Evolutionary conservation across 1,140 invertebrate genomes (phyloP).

Genomic region (Cyclargus thomasi): DNA sequence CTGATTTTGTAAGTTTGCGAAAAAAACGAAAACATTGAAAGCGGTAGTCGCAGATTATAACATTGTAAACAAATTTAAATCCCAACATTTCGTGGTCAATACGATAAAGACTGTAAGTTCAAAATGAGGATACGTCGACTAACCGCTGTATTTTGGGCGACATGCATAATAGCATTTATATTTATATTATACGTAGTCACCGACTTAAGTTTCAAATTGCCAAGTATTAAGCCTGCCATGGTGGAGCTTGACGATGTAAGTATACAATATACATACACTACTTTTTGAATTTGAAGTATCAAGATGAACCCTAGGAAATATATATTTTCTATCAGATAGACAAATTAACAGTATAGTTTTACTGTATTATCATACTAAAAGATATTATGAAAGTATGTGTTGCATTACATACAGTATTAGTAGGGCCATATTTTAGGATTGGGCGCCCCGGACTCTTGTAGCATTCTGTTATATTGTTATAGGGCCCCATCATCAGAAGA

Average conservation of each 20-base stretch:
- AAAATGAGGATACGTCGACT: slow-evolving; percentile 66
- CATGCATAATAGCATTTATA: slow-evolving; percentile 62
- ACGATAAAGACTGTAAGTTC: not conserved
- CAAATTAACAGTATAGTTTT: too few relatives aligned
- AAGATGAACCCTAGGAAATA: too few relatives aligned
- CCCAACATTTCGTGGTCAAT: not conserved
- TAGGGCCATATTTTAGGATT: too few relatives aligned
- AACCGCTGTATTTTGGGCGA: slow-evolving; percentile 64
- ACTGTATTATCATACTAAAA: too few relatives aligned
- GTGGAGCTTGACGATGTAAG: slow-evolving; percentile 67
- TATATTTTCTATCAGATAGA: too few relatives aligned
- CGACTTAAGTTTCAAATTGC: slow-evolving; percentile 64
- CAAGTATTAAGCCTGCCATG: slow-evolving; percentile 57
- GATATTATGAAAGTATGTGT: too few relatives aligned
- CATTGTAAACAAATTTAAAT: slow-evolving; percentile 1
- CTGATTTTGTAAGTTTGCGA: not conserved
- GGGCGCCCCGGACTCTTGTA: too few relatives aligned
- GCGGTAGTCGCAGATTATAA: not conserved
- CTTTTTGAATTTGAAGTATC: not conserved
- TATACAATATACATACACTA: too few relatives aligned
- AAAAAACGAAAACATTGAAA: slow-evolving; percentile 8
- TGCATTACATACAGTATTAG: too few relatives aligned
- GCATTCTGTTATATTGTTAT: too few relatives aligned
- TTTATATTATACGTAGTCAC: slow-evolving; percentile 68
- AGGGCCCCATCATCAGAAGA: too few relatives aligned